These are phyloP conservation scores for Cerastis leucographa DNA, from an alignment of 2,888 invertebrate genomes.

Conservation along the genomic window DNA sequence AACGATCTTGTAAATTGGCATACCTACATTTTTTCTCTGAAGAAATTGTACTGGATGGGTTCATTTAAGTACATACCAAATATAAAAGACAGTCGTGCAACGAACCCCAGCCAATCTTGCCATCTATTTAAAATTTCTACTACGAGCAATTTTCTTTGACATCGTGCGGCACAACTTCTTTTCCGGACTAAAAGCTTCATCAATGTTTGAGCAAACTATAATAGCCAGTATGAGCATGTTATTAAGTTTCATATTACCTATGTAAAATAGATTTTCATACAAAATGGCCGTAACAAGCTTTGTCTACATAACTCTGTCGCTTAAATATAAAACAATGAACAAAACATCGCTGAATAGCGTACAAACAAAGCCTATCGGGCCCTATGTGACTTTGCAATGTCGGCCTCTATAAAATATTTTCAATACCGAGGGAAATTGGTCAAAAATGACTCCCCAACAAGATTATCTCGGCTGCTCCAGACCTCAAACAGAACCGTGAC, in stretches of 20 bases:
- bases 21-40: neutral
- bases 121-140: neutral
- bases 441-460: slow-evolving; percentile 85
- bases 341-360: slow-evolving; percentile 63
- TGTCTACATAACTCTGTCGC: slow-evolving; percentile 57
- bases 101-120: neutral
- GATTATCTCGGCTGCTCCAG: slow-evolving; percentile 77
- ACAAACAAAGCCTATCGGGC: slow-evolving; percentile 66
- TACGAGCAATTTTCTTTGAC: neutral
- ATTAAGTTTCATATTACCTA: slow-evolving; percentile 64
- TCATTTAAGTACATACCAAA: neutral
- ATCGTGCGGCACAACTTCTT: neutral
- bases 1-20: neutral
- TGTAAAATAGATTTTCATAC: slow-evolving; percentile 63
- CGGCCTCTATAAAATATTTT: slow-evolving; percentile 83
- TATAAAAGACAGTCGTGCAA: neutral
- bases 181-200: slow-evolving; percentile 26
- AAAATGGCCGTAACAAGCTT: slow-evolving; percentile 69
- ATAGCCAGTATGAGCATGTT: slow-evolving; percentile 41
- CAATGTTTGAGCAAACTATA: slow-evolving; percentile 20
- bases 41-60: neutral
- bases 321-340: slow-evolving; percentile 65
- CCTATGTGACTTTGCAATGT: slow-evolving; percentile 75
- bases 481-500: slow-evolving; percentile 65
- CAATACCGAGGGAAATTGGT: slow-evolving; percentile 86